Percentiles rank a stretch among this genome's conserved stretches.
These are phyloP conservation scores for Myrmophylax atrothorax DNA, from an alignment of 2,113 vertebrate genomes.

Conservation along the genomic window DNA sequence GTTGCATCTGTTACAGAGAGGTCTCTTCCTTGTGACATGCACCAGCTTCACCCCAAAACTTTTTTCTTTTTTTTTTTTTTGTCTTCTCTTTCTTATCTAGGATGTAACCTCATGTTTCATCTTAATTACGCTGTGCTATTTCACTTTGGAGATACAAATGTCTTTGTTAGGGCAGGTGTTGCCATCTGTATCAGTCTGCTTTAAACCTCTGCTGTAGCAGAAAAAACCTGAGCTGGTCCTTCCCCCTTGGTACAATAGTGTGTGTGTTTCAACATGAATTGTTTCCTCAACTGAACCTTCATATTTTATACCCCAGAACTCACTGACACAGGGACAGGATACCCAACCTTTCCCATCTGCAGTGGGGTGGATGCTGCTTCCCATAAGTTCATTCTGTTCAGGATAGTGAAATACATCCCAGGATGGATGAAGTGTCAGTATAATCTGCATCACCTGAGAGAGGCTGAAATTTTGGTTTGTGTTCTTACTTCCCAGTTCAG, in stretches of 20 bases:
- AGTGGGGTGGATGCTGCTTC: not conserved
- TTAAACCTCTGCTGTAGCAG: not conserved
- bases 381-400: not conserved
- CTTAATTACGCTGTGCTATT: not conserved
- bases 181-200: not conserved
- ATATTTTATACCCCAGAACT: not conserved
- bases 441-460: not conserved
- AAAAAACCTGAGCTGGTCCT: not conserved
- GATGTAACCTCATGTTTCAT: not conserved
- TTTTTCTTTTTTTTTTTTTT: accelerated
- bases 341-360: not conserved
- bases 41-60: not conserved
- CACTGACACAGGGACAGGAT: not conserved
- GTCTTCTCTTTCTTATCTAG: not conserved
- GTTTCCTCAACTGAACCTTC: not conserved
- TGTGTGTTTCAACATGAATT: not conserved
- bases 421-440: not conserved
- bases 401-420: not conserved
- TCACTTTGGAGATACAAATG: not conserved
- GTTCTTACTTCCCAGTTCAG: not conserved
- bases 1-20: not conserved
- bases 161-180: not conserved
- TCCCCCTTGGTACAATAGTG: not conserved
- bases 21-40: not conserved
- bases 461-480: not conserved